Evolutionary conservation across 2,113 vertebrate species (phyloP).

Genomic region (Plecturocebus donacophilus): DNA sequence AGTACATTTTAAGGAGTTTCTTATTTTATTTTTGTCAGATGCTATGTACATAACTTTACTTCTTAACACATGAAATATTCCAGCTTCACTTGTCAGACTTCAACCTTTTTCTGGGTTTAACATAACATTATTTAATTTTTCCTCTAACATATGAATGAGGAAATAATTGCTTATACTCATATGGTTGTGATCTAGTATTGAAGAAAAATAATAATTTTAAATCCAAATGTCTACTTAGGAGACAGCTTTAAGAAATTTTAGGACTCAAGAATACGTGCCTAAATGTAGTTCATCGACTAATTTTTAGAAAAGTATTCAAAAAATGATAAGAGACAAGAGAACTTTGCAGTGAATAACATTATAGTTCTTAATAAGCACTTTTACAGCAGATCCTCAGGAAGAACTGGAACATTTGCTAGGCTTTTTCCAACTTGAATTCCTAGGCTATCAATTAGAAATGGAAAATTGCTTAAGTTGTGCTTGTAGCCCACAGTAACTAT

Average conservation of each 20-base stretch:
- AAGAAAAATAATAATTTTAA: conserved; percentile 11
- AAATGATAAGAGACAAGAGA: neutral
- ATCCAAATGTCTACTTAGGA: neutral
- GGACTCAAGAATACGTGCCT: conserved; percentile 20
- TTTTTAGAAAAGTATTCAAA: neutral
- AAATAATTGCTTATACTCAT: neutral
- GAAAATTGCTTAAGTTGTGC: neutral
- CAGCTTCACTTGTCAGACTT: neutral
- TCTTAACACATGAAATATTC: neutral
- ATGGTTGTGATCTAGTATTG: neutral
- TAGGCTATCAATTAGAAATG: neutral
- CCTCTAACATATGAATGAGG: neutral
- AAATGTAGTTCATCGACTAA: neutral
- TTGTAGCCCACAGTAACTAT: neutral
- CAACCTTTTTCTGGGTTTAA: neutral
- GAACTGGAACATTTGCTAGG: conserved; percentile 2
- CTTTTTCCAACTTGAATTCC: conserved; percentile 32
- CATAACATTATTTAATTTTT: neutral
- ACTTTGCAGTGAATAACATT: neutral
- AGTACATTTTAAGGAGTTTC: neutral
- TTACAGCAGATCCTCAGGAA: neutral
- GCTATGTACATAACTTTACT: neutral
- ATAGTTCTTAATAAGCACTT: conserved; percentile 16
- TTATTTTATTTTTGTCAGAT: neutral
- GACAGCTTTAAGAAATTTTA: neutral